Percentiles rank a stretch among this genome's conserved stretches.
Conservation (phyloP, 2,113 vertebrate species). For the Tautogolabrus adspersus region DNA sequence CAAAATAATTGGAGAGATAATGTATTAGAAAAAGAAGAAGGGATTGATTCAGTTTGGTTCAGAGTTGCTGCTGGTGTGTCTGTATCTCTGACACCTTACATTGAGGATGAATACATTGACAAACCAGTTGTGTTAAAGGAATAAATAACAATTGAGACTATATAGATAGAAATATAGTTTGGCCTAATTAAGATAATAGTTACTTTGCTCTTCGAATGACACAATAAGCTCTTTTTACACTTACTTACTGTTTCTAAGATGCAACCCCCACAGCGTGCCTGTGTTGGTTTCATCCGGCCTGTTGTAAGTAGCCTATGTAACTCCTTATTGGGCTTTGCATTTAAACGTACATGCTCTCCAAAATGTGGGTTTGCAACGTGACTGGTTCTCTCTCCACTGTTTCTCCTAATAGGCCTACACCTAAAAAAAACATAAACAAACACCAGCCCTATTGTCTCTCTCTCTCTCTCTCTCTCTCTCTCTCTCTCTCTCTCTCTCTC, state of each 20-base stretch:
- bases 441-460: conserved; percentile 48
- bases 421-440: conserved; percentile 65
- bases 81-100: conserved; percentile 72
- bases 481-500: no score
- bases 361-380: background rate
- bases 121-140: background rate
- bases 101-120: conserved; percentile 53
- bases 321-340: background rate
- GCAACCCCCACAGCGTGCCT: conserved; percentile 47
- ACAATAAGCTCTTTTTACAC: conserved; percentile 55
- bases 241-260: conserved; percentile 68
- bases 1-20: conserved; percentile 13
- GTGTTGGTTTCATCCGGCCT: background rate
- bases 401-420: conserved; percentile 15
- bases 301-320: background rate
- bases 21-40: background rate
- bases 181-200: conserved; percentile 77
- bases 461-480: conserved; percentile 10
- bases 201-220: conserved; percentile 47
- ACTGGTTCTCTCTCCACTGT: background rate
- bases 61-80: conserved; percentile 43
- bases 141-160: conserved; percentile 59
- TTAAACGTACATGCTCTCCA: background rate
- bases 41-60: conserved; percentile 40
- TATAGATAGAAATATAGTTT: conserved; percentile 68